phyloP scores from a whole-genome alignment of 2,797 vertebrate genomes.

The Eulemur mongoz region DNA sequence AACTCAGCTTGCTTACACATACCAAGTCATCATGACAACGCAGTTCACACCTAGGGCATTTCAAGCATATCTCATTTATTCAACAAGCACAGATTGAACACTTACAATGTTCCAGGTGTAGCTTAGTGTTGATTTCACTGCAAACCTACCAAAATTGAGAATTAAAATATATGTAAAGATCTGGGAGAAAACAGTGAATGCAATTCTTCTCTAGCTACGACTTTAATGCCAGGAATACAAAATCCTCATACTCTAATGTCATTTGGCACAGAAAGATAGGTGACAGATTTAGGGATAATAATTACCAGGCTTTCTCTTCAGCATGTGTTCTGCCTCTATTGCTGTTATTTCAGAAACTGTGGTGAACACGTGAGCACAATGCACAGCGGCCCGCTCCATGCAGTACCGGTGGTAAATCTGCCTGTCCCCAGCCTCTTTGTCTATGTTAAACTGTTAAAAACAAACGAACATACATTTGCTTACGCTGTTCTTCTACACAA shows the following conservation, averaged over 20 bases:
- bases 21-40: background rate
- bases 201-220: background rate
- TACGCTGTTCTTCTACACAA: background rate
- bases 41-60: background rate
- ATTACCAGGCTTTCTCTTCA: conserved; percentile 94
- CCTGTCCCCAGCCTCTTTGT: conserved; percentile 95
- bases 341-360: conserved; percentile 98
- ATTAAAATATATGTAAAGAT: background rate
- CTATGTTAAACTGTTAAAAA: conserved; percentile 91
- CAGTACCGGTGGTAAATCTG: conserved; percentile 98
- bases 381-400: conserved; percentile 94
- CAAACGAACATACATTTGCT: background rate
- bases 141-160: background rate
- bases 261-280: background rate
- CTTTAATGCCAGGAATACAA: background rate
- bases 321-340: conserved; percentile 95
- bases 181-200: background rate
- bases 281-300: background rate
- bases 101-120: background rate
- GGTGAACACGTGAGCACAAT: conserved; percentile 96
- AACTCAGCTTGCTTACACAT: background rate
- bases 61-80: background rate
- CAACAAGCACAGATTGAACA: background rate
- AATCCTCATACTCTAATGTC: background rate
- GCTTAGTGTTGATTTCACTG: background rate